These are phyloP conservation scores for Philhelius pedissequus DNA, from an alignment of 2,888 invertebrate species.

Conservation along the genomic window DNA sequence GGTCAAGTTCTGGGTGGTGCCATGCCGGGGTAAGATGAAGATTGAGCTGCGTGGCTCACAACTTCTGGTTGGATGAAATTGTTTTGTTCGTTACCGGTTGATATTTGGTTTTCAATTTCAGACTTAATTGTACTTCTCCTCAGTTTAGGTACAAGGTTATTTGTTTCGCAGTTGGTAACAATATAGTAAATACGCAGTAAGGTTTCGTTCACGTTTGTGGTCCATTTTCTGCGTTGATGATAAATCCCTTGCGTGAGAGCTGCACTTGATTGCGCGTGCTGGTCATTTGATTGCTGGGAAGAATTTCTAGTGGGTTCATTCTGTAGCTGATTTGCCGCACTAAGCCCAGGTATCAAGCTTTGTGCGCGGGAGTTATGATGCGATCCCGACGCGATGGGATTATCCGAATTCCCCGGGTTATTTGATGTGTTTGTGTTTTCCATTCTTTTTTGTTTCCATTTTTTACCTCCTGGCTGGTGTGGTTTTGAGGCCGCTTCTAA, in stretches of 20 bases:
- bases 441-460: neutral
- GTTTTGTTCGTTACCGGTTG: no score
- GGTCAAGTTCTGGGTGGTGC: no score
- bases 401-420: neutral
- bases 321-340: neutral
- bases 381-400: constrained; percentile 8
- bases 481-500: neutral
- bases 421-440: neutral
- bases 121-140: neutral
- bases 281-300: constrained; percentile 32
- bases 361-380: constrained; percentile 2
- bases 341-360: constrained; percentile 2
- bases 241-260: constrained; percentile 17
- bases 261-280: constrained; percentile 24
- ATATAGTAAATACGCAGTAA: no score
- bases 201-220: constrained; percentile 2
- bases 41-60: no score
- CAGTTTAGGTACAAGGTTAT: constrained; percentile 16
- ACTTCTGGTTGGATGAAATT: no score
- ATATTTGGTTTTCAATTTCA: neutral
- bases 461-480: constrained; percentile 3
- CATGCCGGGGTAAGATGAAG: no score
- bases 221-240: constrained; percentile 31
- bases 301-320: constrained; percentile 3
- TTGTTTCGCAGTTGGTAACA: no score